Evolutionary conservation across 2,113 vertebrate species (phyloP), one percentile per base, ranked within the genome.

Genomic region (Chaenogobius annularis): DNA sequence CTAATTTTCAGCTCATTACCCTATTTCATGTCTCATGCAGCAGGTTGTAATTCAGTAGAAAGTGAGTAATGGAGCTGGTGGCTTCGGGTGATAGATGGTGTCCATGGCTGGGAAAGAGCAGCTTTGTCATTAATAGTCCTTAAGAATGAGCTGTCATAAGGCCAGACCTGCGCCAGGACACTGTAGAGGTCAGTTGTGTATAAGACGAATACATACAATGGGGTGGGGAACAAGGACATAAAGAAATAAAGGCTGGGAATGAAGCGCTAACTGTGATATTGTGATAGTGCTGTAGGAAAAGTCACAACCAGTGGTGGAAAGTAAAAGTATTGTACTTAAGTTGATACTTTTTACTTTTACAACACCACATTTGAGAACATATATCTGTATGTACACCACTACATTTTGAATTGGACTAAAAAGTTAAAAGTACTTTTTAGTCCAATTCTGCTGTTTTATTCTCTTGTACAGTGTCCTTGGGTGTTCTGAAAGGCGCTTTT

Each of bases 1-100:
- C 85, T 84, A 66, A 89, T 92, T 91, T 90, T 87, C 79, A 73
- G 71, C 80, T 80, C 85, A 87, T 92, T 92, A 92, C 77, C 77
- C 88, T 85, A 79, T 85, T 90, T 89, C 84, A 89, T 91, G 85
- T 90, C 76, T 78, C 81, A 68, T 84, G 85, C 80, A 86, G 79
- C 58, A 54, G 85, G 78, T 68, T 82, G 79, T 90, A 88, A 89
- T 89, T 89, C 79, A 83, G 83, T 84, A 82, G 81, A 77, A 84
- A 63, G 19, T 63, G 79, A 90, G 76, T 85, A 66, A 90, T 90
- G 72, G 78, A 67, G 5, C 64, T 63, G 62, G 54, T 76, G 69
- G 66, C 68, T 80, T 44, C 56, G 65, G 17, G 31, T 90, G 88
- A 90, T 88, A 68, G 81, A 91, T 90, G 83, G 80, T 55, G 66